Evolutionary conservation across 2,797 vertebrate species (phyloP).

Genomic region (Hirundo rustica): DNA sequence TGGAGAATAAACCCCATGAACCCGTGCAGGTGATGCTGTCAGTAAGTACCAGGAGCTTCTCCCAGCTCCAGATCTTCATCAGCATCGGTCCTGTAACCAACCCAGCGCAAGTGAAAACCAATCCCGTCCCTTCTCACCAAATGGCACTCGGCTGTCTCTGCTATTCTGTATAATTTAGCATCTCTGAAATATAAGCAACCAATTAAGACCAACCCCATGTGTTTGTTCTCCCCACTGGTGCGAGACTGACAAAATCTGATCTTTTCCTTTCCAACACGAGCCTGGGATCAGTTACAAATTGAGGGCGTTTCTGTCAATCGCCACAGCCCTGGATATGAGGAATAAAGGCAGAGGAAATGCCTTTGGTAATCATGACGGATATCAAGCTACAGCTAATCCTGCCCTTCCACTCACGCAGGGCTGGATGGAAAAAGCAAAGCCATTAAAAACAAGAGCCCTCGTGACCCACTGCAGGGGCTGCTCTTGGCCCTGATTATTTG

Average conservation of each 20-base stretch:
- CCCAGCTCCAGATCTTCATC: not conserved
- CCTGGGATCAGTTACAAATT: slow-evolving; percentile 45
- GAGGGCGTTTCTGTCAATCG: slow-evolving; percentile 30
- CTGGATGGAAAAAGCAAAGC: not conserved
- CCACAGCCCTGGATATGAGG: not conserved
- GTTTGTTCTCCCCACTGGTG: slow-evolving; percentile 50
- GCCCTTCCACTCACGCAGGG: not conserved
- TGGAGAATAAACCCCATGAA: not conserved
- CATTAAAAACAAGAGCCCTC: not conserved
- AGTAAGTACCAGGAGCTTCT: not conserved
- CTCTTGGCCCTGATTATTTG: not conserved
- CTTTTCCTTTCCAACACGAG: slow-evolving; percentile 25
- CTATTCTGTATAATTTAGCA: slow-evolving; percentile 56
- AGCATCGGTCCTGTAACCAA: not conserved
- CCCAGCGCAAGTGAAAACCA: slow-evolving; percentile 39
- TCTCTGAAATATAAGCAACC: slow-evolving; percentile 67
- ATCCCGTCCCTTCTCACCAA: not conserved
- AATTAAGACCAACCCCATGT: slow-evolving; percentile 56
- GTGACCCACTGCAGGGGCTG: not conserved
- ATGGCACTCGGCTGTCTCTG: slow-evolving; percentile 49
- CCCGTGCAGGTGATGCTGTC: not conserved
- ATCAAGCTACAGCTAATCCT: not conserved
- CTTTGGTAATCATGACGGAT: not conserved
- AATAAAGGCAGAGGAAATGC: slow-evolving; percentile 5
- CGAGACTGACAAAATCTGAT: slow-evolving; percentile 45